These are phyloP conservation scores for Caerostris darwini DNA, from an alignment of 1,140 invertebrate species.

Conservation along the genomic window DNA sequence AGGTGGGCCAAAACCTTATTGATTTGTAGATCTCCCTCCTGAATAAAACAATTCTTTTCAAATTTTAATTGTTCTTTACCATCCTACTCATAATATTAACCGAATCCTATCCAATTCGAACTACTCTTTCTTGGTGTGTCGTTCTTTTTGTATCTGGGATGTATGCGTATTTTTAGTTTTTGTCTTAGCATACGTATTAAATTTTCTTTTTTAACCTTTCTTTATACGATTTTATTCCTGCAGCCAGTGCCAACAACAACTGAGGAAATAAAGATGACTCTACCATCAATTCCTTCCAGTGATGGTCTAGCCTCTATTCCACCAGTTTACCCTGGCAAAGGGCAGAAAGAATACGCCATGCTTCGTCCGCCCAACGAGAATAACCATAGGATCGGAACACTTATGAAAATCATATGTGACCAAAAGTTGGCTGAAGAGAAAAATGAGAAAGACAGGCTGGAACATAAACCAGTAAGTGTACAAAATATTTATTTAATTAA, in stretches of 20 bases:
- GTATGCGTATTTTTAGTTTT: too few relatives aligned
- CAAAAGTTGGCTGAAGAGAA: background rate
- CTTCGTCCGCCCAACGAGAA: conserved; percentile 52
- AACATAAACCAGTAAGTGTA: background rate
- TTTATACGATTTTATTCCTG: background rate
- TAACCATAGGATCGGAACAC: conserved; percentile 10
- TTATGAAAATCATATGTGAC: conserved; percentile 33
- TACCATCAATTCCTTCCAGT: background rate
- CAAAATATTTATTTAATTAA: background rate
- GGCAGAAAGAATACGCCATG: conserved; percentile 68
- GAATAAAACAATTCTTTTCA: too few relatives aligned
- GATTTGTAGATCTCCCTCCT: too few relatives aligned
- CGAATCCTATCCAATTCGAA: too few relatives aligned
- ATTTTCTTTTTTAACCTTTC: background rate
- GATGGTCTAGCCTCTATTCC: conserved; percentile 34
- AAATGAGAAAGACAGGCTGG: background rate
- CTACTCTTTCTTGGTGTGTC: too few relatives aligned
- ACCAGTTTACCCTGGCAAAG: conserved; percentile 34
- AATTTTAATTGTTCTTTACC: too few relatives aligned
- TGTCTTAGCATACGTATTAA: too few relatives aligned
- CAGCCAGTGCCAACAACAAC: background rate
- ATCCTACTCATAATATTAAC: too few relatives aligned
- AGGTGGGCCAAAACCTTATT: too few relatives aligned
- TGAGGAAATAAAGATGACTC: background rate
- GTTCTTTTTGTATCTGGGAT: too few relatives aligned